Base-by-base conservation (phyloP, 2,113 vertebrate species). In the Pedetes capensis region DNA sequence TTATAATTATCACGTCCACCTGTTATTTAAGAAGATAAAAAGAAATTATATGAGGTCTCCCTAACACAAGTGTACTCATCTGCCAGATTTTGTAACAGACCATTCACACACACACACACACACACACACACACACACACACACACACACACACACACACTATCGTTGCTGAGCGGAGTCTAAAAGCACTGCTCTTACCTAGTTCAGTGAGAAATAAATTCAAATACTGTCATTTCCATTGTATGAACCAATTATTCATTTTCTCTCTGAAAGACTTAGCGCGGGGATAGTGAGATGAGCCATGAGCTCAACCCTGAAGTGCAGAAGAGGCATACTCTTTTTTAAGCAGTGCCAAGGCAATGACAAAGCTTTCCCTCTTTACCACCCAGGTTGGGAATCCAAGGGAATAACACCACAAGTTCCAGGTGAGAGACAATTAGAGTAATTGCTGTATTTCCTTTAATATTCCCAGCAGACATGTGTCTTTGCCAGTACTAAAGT, bases 391-490 rank as follows among this genome's bases (percentile, higher is more conserved):
- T 87, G n/a, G 39, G 39, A 64, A 83, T 84, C 74, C 44, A 91
- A 17, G 83, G 72, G 79, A 87, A 20, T 10, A 81, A n/a, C 18
- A 8, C 16, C 25, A 34, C 34, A 80, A 59, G 82, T 89, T 91
- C 87, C 74, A 69, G 47, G 39, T 63, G 47, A 94, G 34, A 55
- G 25, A 85, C 34, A 92, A 86, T 83, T 95, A 87, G 44, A 94
- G 18, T 74, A 78, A 95, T 93, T 74, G 39, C 4, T 92, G n/a
- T 20, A 39, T 64, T 91, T 75, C 37, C 49, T 14, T 83, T 83
- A 79, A 86, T 71, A 83, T 29, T 89, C 93, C 80, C 80, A 69
- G 5, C 17, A 6, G 90, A 80, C 37, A 44, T 29, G 27, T 69
- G 20, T 34, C 61, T 92, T 92, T 79, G 13, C 27, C 37, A 74